Evolutionary conservation across 2,888 invertebrate species (phyloP).

Genomic region (Idaea straminata): DNA sequence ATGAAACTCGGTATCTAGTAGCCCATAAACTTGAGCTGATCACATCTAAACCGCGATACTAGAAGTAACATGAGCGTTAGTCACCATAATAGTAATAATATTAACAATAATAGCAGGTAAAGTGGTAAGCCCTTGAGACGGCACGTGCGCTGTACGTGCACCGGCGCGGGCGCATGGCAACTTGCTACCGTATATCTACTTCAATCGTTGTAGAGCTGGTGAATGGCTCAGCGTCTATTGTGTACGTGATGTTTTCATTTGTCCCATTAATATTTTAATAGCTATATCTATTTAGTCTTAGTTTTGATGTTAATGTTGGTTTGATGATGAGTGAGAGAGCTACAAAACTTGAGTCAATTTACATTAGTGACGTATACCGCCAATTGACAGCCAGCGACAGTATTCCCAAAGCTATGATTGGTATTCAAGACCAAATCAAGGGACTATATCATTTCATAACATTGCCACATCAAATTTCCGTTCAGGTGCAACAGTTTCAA

Average conservation of each 20-base stretch:
- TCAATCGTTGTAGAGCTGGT: conserved; percentile 11
- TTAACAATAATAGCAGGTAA: background rate
- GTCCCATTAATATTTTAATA: background rate
- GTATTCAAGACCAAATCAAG: too few species aligned
- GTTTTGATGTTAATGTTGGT: too few species aligned
- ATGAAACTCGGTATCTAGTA: too few species aligned
- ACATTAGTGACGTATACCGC: too few species aligned
- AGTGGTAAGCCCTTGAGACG: conserved; percentile 15
- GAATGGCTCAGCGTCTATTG: conserved; percentile 6
- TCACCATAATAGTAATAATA: background rate
- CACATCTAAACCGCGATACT: background rate
- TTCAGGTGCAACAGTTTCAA: background rate
- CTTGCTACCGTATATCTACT: conserved; percentile 13
- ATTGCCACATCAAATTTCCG: background rate
- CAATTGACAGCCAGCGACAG: too few species aligned
- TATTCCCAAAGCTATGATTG: too few species aligned
- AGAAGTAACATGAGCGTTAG: background rate
- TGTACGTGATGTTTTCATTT: background rate
- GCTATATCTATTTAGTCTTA: background rate
- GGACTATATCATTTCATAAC: background rate
- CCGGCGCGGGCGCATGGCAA: conserved; percentile 10
- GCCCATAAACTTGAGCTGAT: background rate
- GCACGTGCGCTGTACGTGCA: conserved; percentile 20
- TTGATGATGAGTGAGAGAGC: too few species aligned
- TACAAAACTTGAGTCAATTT: too few species aligned